Evolutionary conservation across 1,140 invertebrate genomes (phyloP), one percentile per base, ranked within the genome.

Genomic region (Camponotus pennsylvanicus): DNA sequence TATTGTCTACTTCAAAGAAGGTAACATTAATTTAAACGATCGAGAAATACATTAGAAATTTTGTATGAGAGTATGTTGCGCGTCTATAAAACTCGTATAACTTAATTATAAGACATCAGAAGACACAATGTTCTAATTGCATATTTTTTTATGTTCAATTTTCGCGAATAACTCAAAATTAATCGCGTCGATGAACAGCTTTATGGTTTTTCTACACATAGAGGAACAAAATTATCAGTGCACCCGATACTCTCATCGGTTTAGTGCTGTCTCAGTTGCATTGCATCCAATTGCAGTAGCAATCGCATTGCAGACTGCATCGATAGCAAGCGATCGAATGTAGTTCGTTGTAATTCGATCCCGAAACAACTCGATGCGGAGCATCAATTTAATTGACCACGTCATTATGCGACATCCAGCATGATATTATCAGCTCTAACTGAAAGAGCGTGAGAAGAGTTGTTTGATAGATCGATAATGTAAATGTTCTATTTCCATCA

Each of bases 311-410:
- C 45, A 45, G 34, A 52, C 32, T 32, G 61, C 63, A 67, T 55
- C 63, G 45, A 79, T n/a, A 42, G 63, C 11, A 52, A 52, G 45
- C 45, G 77, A 66, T 52, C 42, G 61, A 79, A 67, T 49, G 11
- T n/a, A 21, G 13, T n/a, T 13, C 32, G 34, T 34, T 79, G 63
- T 78, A 78, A 79, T 79, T 55, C 63, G 63, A 79, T 79, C 77
- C 55, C 32, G 45, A 79, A 32, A 78, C 42, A 49, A 21, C 27
- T n/a, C 18, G 59, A 78, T 66, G 42, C 61, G 21, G 42, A 34
- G 15, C 13, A n/a, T 45, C 61, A 55, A 67, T 79, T 79, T 79
- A 79, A 79, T 67, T 67, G 63, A 45, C n/a, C 42, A 40, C 61
- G 42, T 78, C 42, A 78, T 78, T 78, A 66, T 55, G 61, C 61